A percentile compares a stretch with the other conserved stretches of the same genome.
phyloP scores from a whole-genome alignment of 2,888 invertebrate species.

The Lypha dubia region DNA sequence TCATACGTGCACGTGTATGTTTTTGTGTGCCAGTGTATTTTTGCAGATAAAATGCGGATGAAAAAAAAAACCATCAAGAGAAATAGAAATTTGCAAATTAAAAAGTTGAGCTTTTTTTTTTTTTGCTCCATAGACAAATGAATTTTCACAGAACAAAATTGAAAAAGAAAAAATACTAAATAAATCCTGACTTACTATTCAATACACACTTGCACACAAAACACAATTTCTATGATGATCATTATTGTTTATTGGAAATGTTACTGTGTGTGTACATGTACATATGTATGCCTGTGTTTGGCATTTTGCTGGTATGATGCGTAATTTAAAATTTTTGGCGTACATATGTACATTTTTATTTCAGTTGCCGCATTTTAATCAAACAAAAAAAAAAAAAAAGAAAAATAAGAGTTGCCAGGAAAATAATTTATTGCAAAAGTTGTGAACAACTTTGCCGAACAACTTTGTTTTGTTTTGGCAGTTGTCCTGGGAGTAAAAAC shows the following conservation, averaged over 20 bases:
- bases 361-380: conserved; percentile 42
- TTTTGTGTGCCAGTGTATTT: conserved; percentile 3
- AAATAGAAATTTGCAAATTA: conserved; percentile 65
- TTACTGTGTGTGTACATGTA: not conserved
- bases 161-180: not conserved
- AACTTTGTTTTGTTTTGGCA: not conserved
- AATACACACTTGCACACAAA: conserved; percentile 28
- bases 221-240: conserved; percentile 27
- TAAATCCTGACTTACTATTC: conserved; percentile 34
- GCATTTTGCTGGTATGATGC: conserved; percentile 26
- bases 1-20: too few species aligned
- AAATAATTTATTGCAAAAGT: not conserved
- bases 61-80: conserved; percentile 33
- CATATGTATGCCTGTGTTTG: conserved; percentile 6
- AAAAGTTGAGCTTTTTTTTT: conserved; percentile 48
- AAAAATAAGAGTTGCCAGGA: conserved; percentile 24
- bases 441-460: not conserved
- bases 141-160: not conserved
- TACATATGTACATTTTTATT: conserved; percentile 35
- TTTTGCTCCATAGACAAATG: not conserved
- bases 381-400: too few species aligned
- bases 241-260: not conserved
- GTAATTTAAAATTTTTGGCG: conserved; percentile 38
- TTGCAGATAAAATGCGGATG: conserved; percentile 65
- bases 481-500: not conserved